Conservation (phyloP, 2,888 invertebrate genomes). For the Cheilosia urbana region DNA sequence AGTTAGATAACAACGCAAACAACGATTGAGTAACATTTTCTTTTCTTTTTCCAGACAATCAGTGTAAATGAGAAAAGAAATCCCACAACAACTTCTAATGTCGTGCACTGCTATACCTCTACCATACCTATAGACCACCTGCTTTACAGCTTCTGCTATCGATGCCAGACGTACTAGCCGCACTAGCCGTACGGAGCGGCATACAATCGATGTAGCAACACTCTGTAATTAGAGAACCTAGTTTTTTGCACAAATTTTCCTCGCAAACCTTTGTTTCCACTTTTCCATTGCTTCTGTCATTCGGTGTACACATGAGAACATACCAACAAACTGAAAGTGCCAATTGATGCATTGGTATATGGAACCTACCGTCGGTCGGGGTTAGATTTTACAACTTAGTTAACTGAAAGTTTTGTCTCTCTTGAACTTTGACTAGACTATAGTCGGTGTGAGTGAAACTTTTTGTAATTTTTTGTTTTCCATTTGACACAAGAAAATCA, state of each 20-base stretch:
- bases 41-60: slow-evolving; percentile 16
- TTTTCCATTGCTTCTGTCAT: slow-evolving; percentile 32
- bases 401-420: background rate
- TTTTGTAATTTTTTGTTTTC: slow-evolving; percentile 37
- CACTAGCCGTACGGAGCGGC: slow-evolving; percentile 33
- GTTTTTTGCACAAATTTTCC: slow-evolving; percentile 52
- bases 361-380: background rate
- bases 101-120: slow-evolving; percentile 21
- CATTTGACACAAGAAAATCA: slow-evolving; percentile 1
- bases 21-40: slow-evolving; percentile 17
- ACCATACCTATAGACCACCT: background rate
- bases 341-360: slow-evolving; percentile 41
- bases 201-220: slow-evolving; percentile 65
- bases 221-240: slow-evolving; percentile 70
- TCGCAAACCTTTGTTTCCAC: slow-evolving; percentile 48
- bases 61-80: slow-evolving; percentile 17
- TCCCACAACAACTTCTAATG: slow-evolving; percentile 43
- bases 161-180: background rate
- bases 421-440: slow-evolving; percentile 51
- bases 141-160: background rate
- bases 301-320: slow-evolving; percentile 36
- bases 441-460: slow-evolving; percentile 8
- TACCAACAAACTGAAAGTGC: slow-evolving; percentile 41
- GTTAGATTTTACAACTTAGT: slow-evolving; percentile 16
- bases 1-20: slow-evolving; percentile 10